Evolutionary conservation across 1,140 invertebrate genomes (phyloP), one percentile per base, ranked within the genome.

Genomic region (Drosophila mayri): DNA sequence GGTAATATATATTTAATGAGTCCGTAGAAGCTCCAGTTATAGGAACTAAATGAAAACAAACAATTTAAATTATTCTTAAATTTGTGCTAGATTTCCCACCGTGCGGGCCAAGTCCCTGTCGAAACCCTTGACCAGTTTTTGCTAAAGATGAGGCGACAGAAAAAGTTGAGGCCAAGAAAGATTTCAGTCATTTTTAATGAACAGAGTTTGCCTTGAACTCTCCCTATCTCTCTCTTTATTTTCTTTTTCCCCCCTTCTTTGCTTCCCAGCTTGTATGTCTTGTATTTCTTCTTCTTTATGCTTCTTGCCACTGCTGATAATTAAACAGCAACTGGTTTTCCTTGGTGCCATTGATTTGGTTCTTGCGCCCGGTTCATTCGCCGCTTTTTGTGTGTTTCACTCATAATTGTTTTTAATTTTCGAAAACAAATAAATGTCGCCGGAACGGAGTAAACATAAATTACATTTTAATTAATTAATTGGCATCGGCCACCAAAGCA

Each of bases 381-480:
- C 20, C 14, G 35, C 35, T 38, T 71, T 38, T 71, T 72, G 28
- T 40, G n/a, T 35, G 32, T 49, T 40, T 70, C 14, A 43, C 50
- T 70, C 66, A 59, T 72, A 71, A 72, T 72, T 72, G 68, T 72
- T 71, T 72, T 72, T 72, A 72, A 72, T 72, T 72, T 72, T 72
- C 35, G 22, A 72, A 72, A 72, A 71, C 68, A 72, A 72, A 72
- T 71, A 72, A 72, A 71, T 71, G 68, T 72, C 68, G 65, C 35
- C 41, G 43, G 20, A 41, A 72, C 28, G 35, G 10, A 71, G 67
- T 37, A 72, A 71, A 71, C 50, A 72, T 72, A 72, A 72, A 72
- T 72, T 71, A 72, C 66, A 72, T 59, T 72, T 72, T 71, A 72
- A 72, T 72, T 72, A 71, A 72, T 71, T 72, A 72, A 72, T 72